These are phyloP conservation scores for Cynopterus brachyotis DNA, from an alignment of 2,113 vertebrate species.

Conservation along the genomic window DNA sequence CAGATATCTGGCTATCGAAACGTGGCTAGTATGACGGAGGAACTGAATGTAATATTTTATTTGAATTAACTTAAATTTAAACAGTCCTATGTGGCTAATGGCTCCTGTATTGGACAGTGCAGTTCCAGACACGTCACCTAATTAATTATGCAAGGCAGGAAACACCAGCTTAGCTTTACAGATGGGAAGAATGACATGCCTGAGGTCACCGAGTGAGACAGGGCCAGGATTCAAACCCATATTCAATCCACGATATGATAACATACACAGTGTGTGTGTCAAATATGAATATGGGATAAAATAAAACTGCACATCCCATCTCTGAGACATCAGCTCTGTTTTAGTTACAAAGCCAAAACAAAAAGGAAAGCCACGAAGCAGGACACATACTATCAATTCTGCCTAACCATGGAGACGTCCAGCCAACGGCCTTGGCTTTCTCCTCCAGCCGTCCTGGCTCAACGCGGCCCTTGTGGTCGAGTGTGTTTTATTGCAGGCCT, in stretches of 20 bases:
- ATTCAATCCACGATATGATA: not conserved
- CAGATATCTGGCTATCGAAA: not conserved
- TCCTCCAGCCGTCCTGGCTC: constrained; percentile 36
- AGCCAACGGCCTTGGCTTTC: constrained; percentile 53
- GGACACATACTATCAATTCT: constrained; percentile 65
- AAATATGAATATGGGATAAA: not conserved
- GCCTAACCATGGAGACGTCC: constrained; percentile 18
- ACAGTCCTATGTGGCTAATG: not conserved
- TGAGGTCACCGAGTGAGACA: not conserved
- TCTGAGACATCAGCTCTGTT: constrained; percentile 61
- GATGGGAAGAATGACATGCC: not conserved
- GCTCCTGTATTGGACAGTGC: not conserved
- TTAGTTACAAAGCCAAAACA: constrained; percentile 75
- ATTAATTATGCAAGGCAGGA: not conserved
- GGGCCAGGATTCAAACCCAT: not conserved
- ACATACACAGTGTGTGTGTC: not conserved
- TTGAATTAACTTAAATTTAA: not conserved
- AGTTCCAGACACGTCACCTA: not conserved
- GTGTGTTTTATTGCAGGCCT: constrained; percentile 57
- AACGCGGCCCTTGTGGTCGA: constrained; percentile 51
- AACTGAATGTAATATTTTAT: not conserved
- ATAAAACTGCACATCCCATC: constrained; percentile 30
- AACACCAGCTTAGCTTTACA: not conserved
- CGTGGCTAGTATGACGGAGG: not conserved
- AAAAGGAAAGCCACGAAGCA: constrained; percentile 56